A percentile compares a stretch with the other conserved stretches of the same genome.
These are phyloP conservation scores for Alsophila aescularia DNA, from an alignment of 2,888 invertebrate species.

Conservation along the genomic window DNA sequence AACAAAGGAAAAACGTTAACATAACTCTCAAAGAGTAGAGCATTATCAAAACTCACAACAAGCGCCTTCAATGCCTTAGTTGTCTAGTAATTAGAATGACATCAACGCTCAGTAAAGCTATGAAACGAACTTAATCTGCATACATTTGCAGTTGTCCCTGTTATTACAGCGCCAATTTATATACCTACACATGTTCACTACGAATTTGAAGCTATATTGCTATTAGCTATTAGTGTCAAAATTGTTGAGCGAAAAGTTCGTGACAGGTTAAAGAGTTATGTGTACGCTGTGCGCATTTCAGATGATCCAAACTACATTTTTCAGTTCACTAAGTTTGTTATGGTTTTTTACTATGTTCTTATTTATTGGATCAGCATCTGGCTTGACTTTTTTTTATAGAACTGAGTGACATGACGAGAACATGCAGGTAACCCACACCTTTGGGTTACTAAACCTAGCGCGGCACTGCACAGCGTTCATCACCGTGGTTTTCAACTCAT, in stretches of 20 bases:
- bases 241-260: constrained; percentile 45
- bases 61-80: neutral
- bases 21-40: too few relatives aligned
- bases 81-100: constrained; percentile 15
- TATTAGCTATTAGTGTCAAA: constrained; percentile 47
- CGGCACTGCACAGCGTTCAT: too few relatives aligned
- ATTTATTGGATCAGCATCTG: too few relatives aligned
- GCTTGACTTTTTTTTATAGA: too few relatives aligned
- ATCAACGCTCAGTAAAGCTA: constrained; percentile 59
- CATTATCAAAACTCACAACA: too few relatives aligned
- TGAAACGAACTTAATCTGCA: constrained; percentile 73
- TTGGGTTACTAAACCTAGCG: too few relatives aligned
- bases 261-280: constrained; percentile 43
- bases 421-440: too few relatives aligned
- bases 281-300: constrained; percentile 30
- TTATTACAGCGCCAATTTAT: constrained; percentile 62
- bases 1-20: too few relatives aligned
- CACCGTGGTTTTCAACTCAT: too few relatives aligned
- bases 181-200: constrained; percentile 39
- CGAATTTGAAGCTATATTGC: constrained; percentile 53
- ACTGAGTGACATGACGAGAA: too few relatives aligned
- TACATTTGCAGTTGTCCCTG: constrained; percentile 76
- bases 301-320: neutral
- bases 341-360: too few relatives aligned
- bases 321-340: neutral